Evolutionary conservation across 1,140 invertebrate genomes (phyloP), one percentile per base, ranked within the genome.

Genomic region (Aculops lycopersici): DNA sequence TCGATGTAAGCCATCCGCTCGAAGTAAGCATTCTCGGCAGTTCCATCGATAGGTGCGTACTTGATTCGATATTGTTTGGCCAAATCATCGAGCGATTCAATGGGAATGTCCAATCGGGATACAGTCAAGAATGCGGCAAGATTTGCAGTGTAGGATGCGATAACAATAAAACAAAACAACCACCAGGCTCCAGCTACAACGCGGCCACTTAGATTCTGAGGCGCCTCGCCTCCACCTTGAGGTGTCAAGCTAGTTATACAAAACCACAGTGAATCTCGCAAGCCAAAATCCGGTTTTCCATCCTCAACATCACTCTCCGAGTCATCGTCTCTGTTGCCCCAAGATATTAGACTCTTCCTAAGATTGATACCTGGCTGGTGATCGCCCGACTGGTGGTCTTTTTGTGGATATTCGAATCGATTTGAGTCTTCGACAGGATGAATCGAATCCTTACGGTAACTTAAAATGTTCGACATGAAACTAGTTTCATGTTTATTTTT

Each of bases 251-350:
- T 92, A 17, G 84, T 94, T 81, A 95, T 92, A 52, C 86, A 94
- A 55, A 95, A 97, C 86, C 88, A 94, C 0, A 94, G 61, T 52
- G 81, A 88, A 58, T 94, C 86, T 51, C 90, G 90, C 2, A 94
- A 58, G 17, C 73, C 84, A 49, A 97, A 97, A 50, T 86, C 76
- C 14, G 86, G 59, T 51, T 90, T 88, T 53, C 92, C 84, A 41
- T 83, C 75, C n/a, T 53, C 81, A 47, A 84, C 70, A 54, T 75
- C 75, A 52, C 84, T 88, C 49, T 83, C 81, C 38, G 83, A 74
- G 14, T 71, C 62, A 50, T 90, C 90, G 52, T 95, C 92, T 51
- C 86, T 80, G 47, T 53, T 55, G 43, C 47, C 20, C 5, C 20
- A 20, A 18, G 21, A 20, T 15, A 42, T 31, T 8, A 31, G 8